Base-by-base conservation (phyloP, 2,797 vertebrate species). In the Xiphophorus birchmanni region DNA sequence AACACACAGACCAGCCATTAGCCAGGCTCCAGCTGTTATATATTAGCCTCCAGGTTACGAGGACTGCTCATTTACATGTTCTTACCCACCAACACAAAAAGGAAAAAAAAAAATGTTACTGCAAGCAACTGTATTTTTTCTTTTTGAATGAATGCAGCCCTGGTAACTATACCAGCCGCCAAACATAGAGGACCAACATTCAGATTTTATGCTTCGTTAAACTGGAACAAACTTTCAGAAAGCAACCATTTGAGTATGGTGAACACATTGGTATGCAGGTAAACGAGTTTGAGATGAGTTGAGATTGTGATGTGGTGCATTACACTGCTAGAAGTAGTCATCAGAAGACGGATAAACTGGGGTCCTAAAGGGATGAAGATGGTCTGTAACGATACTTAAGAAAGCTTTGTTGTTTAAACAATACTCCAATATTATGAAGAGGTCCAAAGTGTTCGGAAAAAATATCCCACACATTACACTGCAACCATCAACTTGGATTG, bases 1-100 rank as follows among this genome's bases (percentile, higher is more conserved):
- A 91, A 91, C 86, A 93, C 93, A 90, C 87, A 89, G 84, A 74
- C 80, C 84, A 75, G 84, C 86, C 86, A 90, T 90, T 90, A 92
- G 82, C 88, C 45, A 52, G 80, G 42, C 83, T 87, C 90, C 93
- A 94, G 93, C 91, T 94, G 94, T 91, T 93, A 35, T 23, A 40
- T 82, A 82, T 87, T 80, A 74, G 75, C 67, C 45, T 91, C 81
- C 82, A 86, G 85, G 76, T 81, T 80, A 75, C 83, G 71, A 83
- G 83, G 67, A 44, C 82, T 73, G 80, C 74, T 87, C 78, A 78
- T 80, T 81, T 82, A 76, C 76, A 77, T 67, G 42, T 32, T 2
- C 45, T 6, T 13, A 12, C 65, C 52, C 63, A 73, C 75, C 48
- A 72, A 84, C 5, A 56, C 21, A 8, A 40, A 18, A 37, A 74